Percentiles rank a stretch among this genome's conserved stretches.
phyloP scores from a whole-genome alignment of 2,797 vertebrate species.

The Microcaecilia unicolor region DNA sequence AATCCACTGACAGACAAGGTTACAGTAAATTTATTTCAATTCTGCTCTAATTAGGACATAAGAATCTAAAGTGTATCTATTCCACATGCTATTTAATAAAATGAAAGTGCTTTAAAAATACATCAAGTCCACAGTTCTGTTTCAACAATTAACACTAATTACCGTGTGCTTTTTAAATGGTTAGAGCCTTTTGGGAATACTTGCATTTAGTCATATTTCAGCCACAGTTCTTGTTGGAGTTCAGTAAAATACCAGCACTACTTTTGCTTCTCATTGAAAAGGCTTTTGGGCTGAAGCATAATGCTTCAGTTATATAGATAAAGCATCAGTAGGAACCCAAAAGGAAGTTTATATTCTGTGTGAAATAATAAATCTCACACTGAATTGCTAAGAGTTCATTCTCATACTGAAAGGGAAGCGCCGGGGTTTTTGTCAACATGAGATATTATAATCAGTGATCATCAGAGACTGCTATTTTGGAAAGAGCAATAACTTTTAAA shows the following conservation, averaged over 20 bases:
- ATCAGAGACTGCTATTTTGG: neutral
- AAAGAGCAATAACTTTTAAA: neutral
- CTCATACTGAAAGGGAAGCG: too few relatives aligned
- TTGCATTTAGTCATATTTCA: constrained; percentile 26
- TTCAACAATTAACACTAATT: constrained; percentile 46
- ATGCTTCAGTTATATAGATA: too few relatives aligned
- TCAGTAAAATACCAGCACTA: too few relatives aligned
- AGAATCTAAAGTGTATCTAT: constrained; percentile 48
- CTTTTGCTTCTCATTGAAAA: constrained; percentile 28
- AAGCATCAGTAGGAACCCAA: too few relatives aligned
- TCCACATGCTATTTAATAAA: constrained; percentile 50
- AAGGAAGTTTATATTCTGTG: too few relatives aligned
- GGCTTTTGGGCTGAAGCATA: too few relatives aligned
- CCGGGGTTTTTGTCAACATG: too few relatives aligned
- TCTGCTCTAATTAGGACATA: constrained; percentile 35
- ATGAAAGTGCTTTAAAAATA: constrained; percentile 56
- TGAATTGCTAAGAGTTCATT: too few relatives aligned
- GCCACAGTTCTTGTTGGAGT: too few relatives aligned
- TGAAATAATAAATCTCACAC: too few relatives aligned
- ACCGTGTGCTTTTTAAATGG: constrained; percentile 44
- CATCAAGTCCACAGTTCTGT: constrained; percentile 36
- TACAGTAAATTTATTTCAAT: constrained; percentile 45
- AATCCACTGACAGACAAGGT: constrained; percentile 39
- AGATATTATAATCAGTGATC: neutral
- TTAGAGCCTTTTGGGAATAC: constrained; percentile 38